Evolutionary conservation across 2,797 vertebrate genomes (phyloP).

Genomic region (Notolepis coatsorum): DNA sequence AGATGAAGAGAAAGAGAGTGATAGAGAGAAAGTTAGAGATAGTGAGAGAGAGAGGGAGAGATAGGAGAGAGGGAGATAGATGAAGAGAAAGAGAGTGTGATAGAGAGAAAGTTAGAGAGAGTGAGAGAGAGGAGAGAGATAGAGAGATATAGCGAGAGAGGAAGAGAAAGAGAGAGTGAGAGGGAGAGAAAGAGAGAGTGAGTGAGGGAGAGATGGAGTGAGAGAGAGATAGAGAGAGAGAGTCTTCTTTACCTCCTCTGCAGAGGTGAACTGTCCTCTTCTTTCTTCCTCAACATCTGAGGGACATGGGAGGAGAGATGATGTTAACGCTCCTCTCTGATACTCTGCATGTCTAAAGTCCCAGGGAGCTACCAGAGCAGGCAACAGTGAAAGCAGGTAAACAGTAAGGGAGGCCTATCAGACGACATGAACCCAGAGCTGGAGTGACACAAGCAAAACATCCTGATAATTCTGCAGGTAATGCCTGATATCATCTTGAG

Average conservation of each 20-base stretch:
- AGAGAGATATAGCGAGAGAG: neutral
- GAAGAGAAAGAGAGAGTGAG: neutral
- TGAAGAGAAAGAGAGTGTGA: neutral
- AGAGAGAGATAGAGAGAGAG: neutral
- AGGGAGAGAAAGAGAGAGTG: neutral
- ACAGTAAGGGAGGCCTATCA: slow-evolving; percentile 19
- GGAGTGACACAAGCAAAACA: slow-evolving; percentile 56
- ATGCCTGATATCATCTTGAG: slow-evolving; percentile 29
- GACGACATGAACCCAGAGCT: slow-evolving; percentile 11
- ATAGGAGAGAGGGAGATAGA: neutral
- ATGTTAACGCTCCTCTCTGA: neutral
- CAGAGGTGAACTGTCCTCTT: slow-evolving; percentile 68
- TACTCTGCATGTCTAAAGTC: neutral
- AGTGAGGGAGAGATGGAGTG: neutral
- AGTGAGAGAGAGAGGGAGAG: neutral
- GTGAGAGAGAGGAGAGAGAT: slow-evolving; percentile 2
- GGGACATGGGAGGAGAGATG: slow-evolving; percentile 3
- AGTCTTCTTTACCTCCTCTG: slow-evolving; percentile 74
- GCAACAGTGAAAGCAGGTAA: slow-evolving; percentile 35
- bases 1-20: neutral
- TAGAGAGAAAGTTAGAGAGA: neutral
- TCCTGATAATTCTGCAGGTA: slow-evolving; percentile 36
- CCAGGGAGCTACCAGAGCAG: slow-evolving; percentile 36
- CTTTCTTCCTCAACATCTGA: slow-evolving; percentile 80
- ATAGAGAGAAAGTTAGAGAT: neutral